Evolutionary conservation across 30 jellyfish, hydroid and myxozoan genomes (phyloP).

Genomic region (Clytia hemisphaerica): DNA sequence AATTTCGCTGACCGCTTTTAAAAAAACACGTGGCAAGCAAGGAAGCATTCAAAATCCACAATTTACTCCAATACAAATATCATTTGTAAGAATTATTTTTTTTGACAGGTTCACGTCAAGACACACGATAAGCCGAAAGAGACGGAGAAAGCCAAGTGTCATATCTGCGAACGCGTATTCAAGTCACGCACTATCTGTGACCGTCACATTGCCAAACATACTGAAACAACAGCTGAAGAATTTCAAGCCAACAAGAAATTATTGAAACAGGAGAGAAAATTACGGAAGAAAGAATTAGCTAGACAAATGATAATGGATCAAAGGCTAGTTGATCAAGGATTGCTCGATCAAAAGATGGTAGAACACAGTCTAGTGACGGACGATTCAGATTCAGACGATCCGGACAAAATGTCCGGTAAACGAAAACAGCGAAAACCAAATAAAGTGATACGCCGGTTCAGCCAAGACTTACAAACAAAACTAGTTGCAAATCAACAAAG

Average conservation of each 20-base stretch:
- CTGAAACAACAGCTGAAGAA: slow-evolving; percentile 31
- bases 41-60: too few relatives aligned
- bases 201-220: slow-evolving; percentile 9
- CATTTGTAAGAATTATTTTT: background rate
- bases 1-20: too few relatives aligned
- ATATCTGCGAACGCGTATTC: slow-evolving; percentile 13
- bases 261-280: slow-evolving; percentile 1
- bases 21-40: too few relatives aligned
- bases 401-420: slow-evolving; percentile 1
- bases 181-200: slow-evolving; percentile 1
- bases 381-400: background rate
- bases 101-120: slow-evolving; percentile 24
- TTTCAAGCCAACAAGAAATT: slow-evolving; percentile 2
- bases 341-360: background rate
- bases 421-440: slow-evolving; percentile 26
- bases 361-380: background rate
- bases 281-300: background rate
- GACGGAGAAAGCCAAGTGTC: slow-evolving; percentile 3
- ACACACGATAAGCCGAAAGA: slow-evolving; percentile 30
- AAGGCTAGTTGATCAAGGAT: too few relatives aligned
- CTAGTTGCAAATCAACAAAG: background rate
- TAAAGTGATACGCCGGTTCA: slow-evolving; percentile 6
- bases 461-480: background rate
- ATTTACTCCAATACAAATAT: background rate
- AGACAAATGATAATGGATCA: too few relatives aligned